Evolutionary conservation across 2,888 invertebrate species (phyloP), one percentile per base, ranked within the genome.

Genomic region (Oxycera nigricornis): DNA sequence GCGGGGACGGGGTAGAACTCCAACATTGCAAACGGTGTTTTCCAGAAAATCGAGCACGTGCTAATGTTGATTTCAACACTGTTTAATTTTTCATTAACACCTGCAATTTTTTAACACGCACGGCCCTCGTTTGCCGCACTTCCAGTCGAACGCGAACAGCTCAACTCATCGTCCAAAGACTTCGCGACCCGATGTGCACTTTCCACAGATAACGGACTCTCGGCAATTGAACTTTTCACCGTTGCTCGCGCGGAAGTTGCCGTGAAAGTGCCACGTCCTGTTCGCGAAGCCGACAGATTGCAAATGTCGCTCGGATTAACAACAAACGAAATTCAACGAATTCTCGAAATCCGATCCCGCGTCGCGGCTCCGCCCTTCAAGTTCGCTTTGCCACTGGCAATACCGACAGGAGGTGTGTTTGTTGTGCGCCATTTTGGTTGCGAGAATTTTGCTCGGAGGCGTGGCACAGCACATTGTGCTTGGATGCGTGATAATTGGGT

Each of bases 211-310:
- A 7, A 35, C 35, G 6, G 35, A 35, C 11, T 35, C 35, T 7
- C 35, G 6, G 46, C 4, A 22, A 11, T 55, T 24, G 22, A 14
- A 55, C 4, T 9, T 6, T 4, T 22, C 55, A n/a, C n/a, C n/a
- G n/a, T n/a, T n/a, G n/a, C n/a, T n/a, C n/a, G n/a, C n/a, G n/a
- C n/a, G n/a, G n/a, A n/a, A n/a, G n/a, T n/a, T n/a, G n/a, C n/a
- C n/a, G n/a, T n/a, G 2, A 20, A 24, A 55, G n/a, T 11, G 20
- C 80, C 76, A 78, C 82, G 82, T 83, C 84, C 84, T 82, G 80
- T 80, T 80, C 79, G 81, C 81, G 82, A 78, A 81, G 81, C 81
- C 82, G 83, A 82, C 83, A 80, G 82, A 80, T 82, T 81, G 81
- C 83, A 82, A 84, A 81, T 84, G 84, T 46, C 65, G 72, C 28